Evolutionary conservation across 2,113 vertebrate genomes (phyloP).

Genomic region (Paracanthobrama guichenoti): DNA sequence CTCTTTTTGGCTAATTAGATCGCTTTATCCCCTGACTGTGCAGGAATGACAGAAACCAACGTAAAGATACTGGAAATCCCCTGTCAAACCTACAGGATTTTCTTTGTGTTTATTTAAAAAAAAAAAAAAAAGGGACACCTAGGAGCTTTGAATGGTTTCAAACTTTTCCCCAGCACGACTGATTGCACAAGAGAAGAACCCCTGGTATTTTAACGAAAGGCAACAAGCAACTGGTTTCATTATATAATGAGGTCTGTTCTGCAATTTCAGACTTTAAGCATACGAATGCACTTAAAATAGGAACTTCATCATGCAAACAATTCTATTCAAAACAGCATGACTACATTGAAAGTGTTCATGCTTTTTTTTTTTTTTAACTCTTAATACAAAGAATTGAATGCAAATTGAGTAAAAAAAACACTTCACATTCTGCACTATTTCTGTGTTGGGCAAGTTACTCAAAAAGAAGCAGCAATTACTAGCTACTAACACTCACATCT

Average conservation of each 20-base stretch:
- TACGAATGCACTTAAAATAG: neutral
- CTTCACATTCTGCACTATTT: neutral
- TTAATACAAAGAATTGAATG: neutral
- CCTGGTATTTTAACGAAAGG: neutral
- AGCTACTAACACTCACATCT: no score
- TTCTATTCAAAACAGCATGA: neutral
- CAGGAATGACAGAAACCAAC: constrained; percentile 41
- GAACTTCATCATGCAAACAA: neutral
- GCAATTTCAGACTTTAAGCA: neutral
- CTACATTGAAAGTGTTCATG: neutral
- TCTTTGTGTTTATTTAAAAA: neutral
- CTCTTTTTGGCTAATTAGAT: constrained; percentile 43
- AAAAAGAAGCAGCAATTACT: no score
- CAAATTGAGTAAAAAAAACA: neutral
- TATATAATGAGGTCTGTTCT: neutral
- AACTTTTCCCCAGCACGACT: neutral
- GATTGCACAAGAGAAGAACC: neutral
- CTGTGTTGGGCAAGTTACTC: neutral
- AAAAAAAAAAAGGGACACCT: neutral
- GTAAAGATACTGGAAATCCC: constrained; percentile 54
- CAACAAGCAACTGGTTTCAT: neutral
- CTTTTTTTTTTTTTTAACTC: neutral
- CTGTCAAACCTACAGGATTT: constrained; percentile 23
- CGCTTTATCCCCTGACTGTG: neutral
- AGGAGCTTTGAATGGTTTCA: neutral